phyloP scores from a whole-genome alignment of 2,797 vertebrate species.

The Zalophus californianus region DNA sequence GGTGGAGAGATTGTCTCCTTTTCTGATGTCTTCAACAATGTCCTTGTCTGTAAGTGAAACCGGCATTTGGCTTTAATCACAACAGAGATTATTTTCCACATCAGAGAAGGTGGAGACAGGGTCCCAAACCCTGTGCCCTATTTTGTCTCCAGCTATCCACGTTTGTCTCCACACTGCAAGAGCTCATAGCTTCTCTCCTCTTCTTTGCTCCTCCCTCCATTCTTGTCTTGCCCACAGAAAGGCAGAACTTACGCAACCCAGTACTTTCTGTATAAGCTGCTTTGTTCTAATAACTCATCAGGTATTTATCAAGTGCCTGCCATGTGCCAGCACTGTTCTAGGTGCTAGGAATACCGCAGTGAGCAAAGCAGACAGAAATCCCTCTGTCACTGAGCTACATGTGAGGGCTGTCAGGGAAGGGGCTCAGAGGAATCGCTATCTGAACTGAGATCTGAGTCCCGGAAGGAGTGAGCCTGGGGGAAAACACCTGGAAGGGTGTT shows the following conservation, averaged over 20 bases:
- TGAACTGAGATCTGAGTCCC: background rate
- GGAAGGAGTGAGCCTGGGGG: background rate
- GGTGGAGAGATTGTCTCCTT: background rate
- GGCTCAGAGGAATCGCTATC: background rate
- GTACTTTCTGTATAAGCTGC: background rate
- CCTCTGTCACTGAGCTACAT: background rate
- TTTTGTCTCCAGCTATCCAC: background rate
- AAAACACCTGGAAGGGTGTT: background rate
- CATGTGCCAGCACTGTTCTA: background rate
- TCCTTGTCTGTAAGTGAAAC: background rate
- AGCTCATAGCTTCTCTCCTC: background rate
- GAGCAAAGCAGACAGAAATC: background rate
- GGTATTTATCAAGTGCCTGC: background rate
- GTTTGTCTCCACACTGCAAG: background rate
- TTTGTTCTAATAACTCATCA: background rate
- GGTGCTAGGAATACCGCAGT: background rate
- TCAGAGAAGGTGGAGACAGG: background rate
- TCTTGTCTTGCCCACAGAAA: constrained; percentile 26
- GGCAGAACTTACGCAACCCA: background rate
- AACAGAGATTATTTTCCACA: background rate
- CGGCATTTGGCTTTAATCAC: background rate
- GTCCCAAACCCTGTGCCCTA: background rate
- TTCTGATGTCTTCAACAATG: background rate
- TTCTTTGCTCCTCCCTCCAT: background rate
- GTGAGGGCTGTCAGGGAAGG: background rate